Conservation (phyloP, 2,888 invertebrate species). For the Acrocyrtus sp. region DNA sequence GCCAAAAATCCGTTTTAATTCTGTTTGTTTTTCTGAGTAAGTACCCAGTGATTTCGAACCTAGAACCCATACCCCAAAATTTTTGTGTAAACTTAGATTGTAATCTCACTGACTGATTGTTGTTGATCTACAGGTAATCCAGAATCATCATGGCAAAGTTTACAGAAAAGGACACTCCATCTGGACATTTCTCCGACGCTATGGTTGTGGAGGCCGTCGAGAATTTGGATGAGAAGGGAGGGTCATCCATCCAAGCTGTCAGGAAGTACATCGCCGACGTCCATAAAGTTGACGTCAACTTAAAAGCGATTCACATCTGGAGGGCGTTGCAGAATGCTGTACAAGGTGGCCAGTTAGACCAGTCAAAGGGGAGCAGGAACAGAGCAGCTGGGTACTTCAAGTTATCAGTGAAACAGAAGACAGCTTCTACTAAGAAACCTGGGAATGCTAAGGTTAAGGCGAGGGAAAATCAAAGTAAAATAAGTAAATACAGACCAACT, state of each 20-base stretch:
- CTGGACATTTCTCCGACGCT: slow-evolving; percentile 67
- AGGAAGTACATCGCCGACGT: slow-evolving; percentile 73
- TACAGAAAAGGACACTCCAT: no score
- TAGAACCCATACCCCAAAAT: no score
- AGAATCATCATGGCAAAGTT: no score
- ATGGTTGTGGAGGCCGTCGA: slow-evolving; percentile 71
- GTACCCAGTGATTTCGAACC: no score
- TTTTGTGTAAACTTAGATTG: no score
- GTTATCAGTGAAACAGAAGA: slow-evolving; percentile 9
- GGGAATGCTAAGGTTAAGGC: background rate
- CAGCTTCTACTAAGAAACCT: background rate
- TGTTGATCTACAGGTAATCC: no score
- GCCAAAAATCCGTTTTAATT: no score
- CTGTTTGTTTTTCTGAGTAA: no score
- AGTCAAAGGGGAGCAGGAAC: slow-evolving; percentile 36
- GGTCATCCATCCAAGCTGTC: slow-evolving; percentile 72
- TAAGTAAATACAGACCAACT: no score
- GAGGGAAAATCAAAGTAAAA: no score
- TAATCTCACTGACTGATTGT: no score
- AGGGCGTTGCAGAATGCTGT: slow-evolving; percentile 72
- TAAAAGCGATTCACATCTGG: slow-evolving; percentile 71
- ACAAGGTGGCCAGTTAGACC: slow-evolving; percentile 65
- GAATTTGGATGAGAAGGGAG: slow-evolving; percentile 67
- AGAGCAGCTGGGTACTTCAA: slow-evolving; percentile 43
- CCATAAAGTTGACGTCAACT: slow-evolving; percentile 72